Evolutionary conservation across 1,140 invertebrate genomes (phyloP), one percentile per base, ranked within the genome.

Genomic region (Drosophila nebulosa): DNA sequence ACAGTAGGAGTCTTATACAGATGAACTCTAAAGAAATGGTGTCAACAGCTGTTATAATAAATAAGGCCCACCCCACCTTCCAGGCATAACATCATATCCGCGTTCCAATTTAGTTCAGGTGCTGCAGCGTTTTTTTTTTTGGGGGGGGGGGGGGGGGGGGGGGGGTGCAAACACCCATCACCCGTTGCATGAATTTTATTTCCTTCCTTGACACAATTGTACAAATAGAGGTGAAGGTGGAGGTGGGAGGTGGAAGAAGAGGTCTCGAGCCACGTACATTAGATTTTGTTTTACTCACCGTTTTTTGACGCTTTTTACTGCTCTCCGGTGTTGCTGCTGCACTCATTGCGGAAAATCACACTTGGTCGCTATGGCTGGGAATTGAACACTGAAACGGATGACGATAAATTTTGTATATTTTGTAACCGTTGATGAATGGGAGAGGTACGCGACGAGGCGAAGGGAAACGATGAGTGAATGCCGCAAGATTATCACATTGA

Each of bases 271-370:
- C 70, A 69, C 50, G 18, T 65, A 27, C 50, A 2, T 51, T 6
- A 21, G 35, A 83, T 78, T 88, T 36, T 32, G 1, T 12, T 32
- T 32, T 32, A 32, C 30, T 32, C 30, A 88, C 83, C 69, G 83
- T 88, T 62, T 74, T 88, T 35, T 83, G 83, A 61, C 83, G 83
- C 55, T 88, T 88, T 88, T 88, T 88, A 67, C 83, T 88, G 65
- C 77, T 81, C 53, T 88, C 83, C 27, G 83, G 83, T 65, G 69
- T 61, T 69, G 83, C 78, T 64, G 72, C 57, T 70, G 83, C 83
- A 58, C 77, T 88, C 83, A 89, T 88, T 83, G 83, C 69, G 61
- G 59, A 57, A 63, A 46, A 56, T 59, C 58, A 18, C 30, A 58
- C 35, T 56, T 56, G 61, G 35, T 55, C 26, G 26, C 59, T 27